Conservation (phyloP, 2,888 invertebrate genomes). For the Melanophora roralis region DNA sequence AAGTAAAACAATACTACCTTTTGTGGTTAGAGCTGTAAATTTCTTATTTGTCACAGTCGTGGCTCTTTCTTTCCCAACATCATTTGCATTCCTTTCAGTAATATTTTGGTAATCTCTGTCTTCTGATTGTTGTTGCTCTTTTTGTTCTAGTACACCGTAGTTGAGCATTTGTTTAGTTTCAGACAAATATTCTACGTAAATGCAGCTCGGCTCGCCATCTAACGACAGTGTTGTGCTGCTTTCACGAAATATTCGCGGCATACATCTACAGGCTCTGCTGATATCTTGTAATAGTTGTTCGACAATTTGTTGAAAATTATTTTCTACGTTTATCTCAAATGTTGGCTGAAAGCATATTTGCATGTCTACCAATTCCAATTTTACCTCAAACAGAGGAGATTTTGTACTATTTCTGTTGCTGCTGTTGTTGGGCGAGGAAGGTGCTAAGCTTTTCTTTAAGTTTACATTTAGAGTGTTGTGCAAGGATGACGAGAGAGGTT, state of each 20-base stretch:
- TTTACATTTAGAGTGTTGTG: background rate
- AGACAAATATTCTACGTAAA: slow-evolving; percentile 27
- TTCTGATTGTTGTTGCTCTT: background rate
- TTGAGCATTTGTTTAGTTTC: slow-evolving; percentile 8
- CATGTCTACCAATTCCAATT: slow-evolving; percentile 80
- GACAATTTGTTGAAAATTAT: slow-evolving; percentile 84
- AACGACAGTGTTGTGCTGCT: slow-evolving; percentile 76
- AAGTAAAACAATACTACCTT: slow-evolving; percentile 43
- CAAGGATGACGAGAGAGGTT: background rate
- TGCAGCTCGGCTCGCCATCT: slow-evolving; percentile 59
- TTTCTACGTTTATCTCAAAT: slow-evolving; percentile 81
- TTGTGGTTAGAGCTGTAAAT: slow-evolving; percentile 30
- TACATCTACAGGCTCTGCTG: slow-evolving; percentile 85
- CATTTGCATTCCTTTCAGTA: slow-evolving; percentile 1
- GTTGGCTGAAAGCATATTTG: slow-evolving; percentile 85
- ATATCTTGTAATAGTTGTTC: slow-evolving; percentile 87
- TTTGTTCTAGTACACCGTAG: background rate
- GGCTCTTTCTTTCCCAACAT: background rate
- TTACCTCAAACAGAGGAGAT: slow-evolving; percentile 86
- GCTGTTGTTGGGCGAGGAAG: background rate
- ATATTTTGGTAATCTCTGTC: background rate
- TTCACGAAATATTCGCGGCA: slow-evolving; percentile 82
- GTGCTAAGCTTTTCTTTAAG: slow-evolving; percentile 5
- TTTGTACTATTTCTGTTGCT: slow-evolving; percentile 53
- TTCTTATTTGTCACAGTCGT: slow-evolving; percentile 28